Base-by-base conservation (phyloP, 2,888 invertebrate species). In the Folsomia manolachei region DNA sequence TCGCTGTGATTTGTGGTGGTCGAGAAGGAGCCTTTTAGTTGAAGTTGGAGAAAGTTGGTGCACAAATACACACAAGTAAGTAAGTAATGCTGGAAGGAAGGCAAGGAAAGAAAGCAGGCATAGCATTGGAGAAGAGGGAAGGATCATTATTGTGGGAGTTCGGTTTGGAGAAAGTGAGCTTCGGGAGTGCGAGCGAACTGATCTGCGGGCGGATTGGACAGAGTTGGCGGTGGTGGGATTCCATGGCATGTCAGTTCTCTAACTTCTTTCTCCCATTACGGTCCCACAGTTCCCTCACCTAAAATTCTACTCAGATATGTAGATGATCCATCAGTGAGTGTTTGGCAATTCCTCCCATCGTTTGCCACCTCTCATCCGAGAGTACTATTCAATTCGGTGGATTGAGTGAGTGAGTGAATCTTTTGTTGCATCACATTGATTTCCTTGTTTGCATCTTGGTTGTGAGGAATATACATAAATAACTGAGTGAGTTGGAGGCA, bases 301-400 rank as follows among this genome's bases (percentile, higher is more conserved):
- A 63, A 63, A 63, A 63, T 26, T 63, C 25, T 21, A 63, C n/a
- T 25, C 25, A 63, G 27, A 63, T 63, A 63, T 63, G 63, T 27
- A 26, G 63, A 63, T 62, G 19, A 62, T 24, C 62, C 24, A 62
- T 63, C 63, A 63, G 63, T 63, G 27, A 56, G 56, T 19, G 56
- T 56, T 56, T 56, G 56, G 56, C 7, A 56, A 56, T 56, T 56
- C 56, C 21, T 14, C 56, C 56, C 56, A 56, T n/a, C 56, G 56
- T 56, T 56, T n/a, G 56, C n/a, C 21, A 18, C 21, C 56, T 56
- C 56, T 56, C 56, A 4, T n/a, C 51, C 51, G 9, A n/a, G n/a
- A n/a, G n/a, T n/a, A n/a, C n/a, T n/a, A n/a, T n/a, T n/a, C n/a
- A n/a, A n/a, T n/a, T n/a, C n/a, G n/a, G n/a, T n/a, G n/a, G n/a